Percentiles rank a stretch among this genome's conserved stretches.
Conservation (phyloP, 2,797 vertebrate genomes). For the Malurus leucopterus region DNA sequence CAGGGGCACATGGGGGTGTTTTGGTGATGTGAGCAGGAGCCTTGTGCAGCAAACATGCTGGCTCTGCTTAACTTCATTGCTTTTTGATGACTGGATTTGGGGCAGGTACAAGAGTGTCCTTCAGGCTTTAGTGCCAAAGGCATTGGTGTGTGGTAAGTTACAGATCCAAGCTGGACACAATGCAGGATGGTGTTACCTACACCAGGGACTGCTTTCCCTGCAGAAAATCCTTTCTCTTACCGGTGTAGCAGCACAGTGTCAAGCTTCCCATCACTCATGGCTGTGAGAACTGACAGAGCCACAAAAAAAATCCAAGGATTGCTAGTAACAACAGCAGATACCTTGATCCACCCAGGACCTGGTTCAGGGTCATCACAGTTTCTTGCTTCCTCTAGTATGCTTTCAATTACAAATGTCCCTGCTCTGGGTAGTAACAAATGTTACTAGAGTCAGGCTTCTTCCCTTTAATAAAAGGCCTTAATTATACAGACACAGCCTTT, state of each 20-base stretch:
- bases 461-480: conserved; percentile 6
- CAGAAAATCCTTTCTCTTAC: not conserved
- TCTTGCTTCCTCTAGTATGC: not conserved
- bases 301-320: not conserved
- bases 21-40: not conserved
- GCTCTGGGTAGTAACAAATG: too few relatives aligned
- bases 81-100: not conserved
- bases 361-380: not conserved
- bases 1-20: not conserved
- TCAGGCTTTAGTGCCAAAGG: not conserved
- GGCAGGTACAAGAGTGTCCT: not conserved
- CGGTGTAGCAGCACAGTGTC: rapidly evolving
- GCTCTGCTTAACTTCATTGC: not conserved
- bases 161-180: not conserved
- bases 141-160: not conserved
- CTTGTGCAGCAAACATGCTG: not conserved
- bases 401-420: not conserved
- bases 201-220: not conserved
- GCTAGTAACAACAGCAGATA: not conserved
- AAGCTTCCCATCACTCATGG: not conserved
- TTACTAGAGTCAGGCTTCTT: not conserved
- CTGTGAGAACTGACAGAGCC: not conserved
- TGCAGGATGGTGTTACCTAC: not conserved
- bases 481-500: not conserved
- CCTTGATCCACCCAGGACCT: not conserved